phyloP scores from a whole-genome alignment of 2,113 vertebrate species.

The Gulo gulo region DNA sequence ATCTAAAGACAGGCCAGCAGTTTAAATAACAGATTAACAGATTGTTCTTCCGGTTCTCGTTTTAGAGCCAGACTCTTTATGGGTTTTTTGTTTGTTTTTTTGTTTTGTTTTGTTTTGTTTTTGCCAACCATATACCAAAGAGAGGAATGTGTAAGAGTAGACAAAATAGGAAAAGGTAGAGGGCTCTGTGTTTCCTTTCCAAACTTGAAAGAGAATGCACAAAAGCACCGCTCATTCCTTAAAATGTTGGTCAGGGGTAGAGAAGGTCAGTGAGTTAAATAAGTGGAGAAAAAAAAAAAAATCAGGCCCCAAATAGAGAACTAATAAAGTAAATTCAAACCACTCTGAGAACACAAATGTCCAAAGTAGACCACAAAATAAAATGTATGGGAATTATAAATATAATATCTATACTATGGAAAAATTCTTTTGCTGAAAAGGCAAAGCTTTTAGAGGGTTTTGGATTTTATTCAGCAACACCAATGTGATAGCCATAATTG shows the following conservation, averaged over 20 bases:
- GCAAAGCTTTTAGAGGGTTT: slow-evolving; percentile 49
- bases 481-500: not conserved
- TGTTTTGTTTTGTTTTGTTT: not conserved
- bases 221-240: not conserved
- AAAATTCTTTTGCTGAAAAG: not conserved
- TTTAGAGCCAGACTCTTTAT: not conserved
- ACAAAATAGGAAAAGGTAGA: not conserved
- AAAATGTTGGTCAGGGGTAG: not conserved
- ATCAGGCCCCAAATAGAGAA: slow-evolving; percentile 20
- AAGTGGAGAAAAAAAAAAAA: not conserved
- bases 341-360: not conserved
- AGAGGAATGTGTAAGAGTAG: not conserved
- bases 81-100: not conserved
- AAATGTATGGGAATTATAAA: slow-evolving; percentile 37
- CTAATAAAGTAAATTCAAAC: slow-evolving; percentile 44
- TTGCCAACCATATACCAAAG: not conserved
- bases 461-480: slow-evolving; percentile 14
- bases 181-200: not conserved
- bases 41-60: not conserved
- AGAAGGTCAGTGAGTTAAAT: not conserved
- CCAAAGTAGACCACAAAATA: not conserved
- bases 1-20: not conserved
- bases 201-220: not conserved
- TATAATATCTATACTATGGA: not conserved
- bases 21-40: not conserved